A percentile compares a stretch with the other conserved stretches of the same genome.
These are phyloP conservation scores for Poecilobothrus nobilitatus DNA, from an alignment of 2,888 invertebrate genomes.

Conservation along the genomic window DNA sequence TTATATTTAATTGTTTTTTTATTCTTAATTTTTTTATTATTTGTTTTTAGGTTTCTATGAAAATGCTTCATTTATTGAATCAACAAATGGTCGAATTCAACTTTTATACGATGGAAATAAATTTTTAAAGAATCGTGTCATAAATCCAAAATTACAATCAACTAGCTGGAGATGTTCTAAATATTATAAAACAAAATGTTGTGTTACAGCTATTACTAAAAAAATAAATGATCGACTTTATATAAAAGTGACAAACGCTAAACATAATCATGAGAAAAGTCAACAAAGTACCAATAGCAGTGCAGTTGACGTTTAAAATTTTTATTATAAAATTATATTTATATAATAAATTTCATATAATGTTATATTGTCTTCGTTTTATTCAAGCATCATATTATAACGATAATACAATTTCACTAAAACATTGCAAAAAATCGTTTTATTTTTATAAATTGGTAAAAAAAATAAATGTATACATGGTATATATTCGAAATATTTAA, in stretches of 20 bases:
- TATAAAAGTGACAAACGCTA: not conserved
- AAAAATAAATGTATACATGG: too few species aligned
- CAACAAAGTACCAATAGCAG: not conserved
- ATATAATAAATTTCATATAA: too few species aligned
- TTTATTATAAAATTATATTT: not conserved
- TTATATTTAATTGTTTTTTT: too few species aligned
- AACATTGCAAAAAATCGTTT: too few species aligned
- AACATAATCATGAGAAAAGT: not conserved
- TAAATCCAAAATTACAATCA: constrained; percentile 8
- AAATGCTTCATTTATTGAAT: not conserved
- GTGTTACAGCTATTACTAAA: constrained; percentile 40
- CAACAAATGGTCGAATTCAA: not conserved
- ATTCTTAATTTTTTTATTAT: too few species aligned
- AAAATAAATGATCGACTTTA: constrained; percentile 25
- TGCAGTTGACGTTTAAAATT: not conserved
- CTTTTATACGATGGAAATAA: not conserved
- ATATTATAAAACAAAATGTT: constrained; percentile 37
- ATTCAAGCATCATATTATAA: too few species aligned
- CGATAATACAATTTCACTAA: too few species aligned
- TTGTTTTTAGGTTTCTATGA: not conserved
- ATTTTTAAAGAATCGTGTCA: not conserved
- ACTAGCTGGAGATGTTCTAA: constrained; percentile 24
- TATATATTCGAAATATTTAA: too few species aligned
- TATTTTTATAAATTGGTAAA: too few species aligned
- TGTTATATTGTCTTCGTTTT: too few species aligned